These are phyloP conservation scores for Alloplasta piceator DNA, from an alignment of 2,888 invertebrate genomes.

Conservation along the genomic window DNA sequence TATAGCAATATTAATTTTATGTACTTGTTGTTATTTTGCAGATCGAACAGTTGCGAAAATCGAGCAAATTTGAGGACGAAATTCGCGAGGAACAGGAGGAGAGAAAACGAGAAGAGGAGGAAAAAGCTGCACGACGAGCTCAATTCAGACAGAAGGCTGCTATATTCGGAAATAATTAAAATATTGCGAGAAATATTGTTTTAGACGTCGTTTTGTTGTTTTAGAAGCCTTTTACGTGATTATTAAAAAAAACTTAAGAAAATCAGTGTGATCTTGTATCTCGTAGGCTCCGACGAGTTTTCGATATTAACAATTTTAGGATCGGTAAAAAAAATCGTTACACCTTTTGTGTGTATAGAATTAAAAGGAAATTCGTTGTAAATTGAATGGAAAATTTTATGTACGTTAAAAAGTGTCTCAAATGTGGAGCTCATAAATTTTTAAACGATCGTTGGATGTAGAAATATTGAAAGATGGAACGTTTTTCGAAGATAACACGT, in stretches of 20 bases:
- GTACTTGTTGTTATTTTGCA: conserved; percentile 78
- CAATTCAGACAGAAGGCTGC: conserved; percentile 96
- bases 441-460: conserved; percentile 18
- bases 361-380: conserved; percentile 30
- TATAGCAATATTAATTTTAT: conserved; percentile 7
- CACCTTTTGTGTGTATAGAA: conserved; percentile 16
- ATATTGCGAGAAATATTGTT: neutral
- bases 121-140: conserved; percentile 91
- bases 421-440: conserved; percentile 24
- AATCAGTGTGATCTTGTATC: conserved; percentile 48
- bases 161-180: conserved; percentile 87
- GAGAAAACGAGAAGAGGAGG: conserved; percentile 92
- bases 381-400: conserved; percentile 53
- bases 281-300: conserved; percentile 33
- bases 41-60: conserved; percentile 93
- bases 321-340: conserved; percentile 4
- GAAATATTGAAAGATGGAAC: neutral
- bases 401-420: conserved; percentile 33
- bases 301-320: conserved; percentile 35
- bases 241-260: conserved; percentile 6
- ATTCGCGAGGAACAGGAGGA: conserved; percentile 96
- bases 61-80: conserved; percentile 96
- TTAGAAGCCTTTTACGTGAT: conserved; percentile 46
- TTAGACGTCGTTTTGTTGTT: conserved; percentile 55
- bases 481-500: neutral